These are phyloP conservation scores for Corapipo altera DNA, from an alignment of 2,113 vertebrate species.

Conservation along the genomic window DNA sequence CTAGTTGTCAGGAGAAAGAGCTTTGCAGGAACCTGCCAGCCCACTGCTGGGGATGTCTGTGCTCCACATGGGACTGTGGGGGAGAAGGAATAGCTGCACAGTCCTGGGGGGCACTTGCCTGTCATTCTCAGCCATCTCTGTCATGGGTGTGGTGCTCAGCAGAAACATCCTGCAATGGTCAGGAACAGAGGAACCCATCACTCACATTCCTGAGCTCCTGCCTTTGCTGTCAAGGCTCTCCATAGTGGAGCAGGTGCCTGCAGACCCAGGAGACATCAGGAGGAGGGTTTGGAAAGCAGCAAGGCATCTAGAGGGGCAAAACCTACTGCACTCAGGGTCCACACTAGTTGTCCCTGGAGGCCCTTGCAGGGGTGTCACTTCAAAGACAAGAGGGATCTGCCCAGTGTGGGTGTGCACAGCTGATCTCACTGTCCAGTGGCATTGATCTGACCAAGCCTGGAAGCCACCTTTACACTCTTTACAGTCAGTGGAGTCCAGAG, in stretches of 20 bases:
- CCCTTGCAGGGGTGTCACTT: neutral
- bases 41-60: neutral
- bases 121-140: neutral
- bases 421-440: neutral
- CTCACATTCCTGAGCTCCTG: neutral
- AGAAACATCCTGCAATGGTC: neutral
- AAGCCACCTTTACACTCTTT: neutral
- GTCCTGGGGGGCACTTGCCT: neutral
- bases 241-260: neutral
- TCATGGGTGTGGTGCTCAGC: neutral
- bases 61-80: neutral
- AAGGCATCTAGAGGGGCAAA: neutral
- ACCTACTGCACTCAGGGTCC: neutral
- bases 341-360: neutral
- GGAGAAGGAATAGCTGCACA: neutral
- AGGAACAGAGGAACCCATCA: neutral
- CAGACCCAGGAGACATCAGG: neutral
- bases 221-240: neutral
- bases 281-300: neutral
- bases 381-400: neutral
- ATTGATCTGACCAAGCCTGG: neutral
- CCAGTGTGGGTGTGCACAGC: neutral
- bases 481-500: neutral
- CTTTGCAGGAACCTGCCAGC: neutral
- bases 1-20: neutral